Evolutionary conservation across 1,140 invertebrate genomes (phyloP).

Genomic region (Lordiphosa collinella): DNA sequence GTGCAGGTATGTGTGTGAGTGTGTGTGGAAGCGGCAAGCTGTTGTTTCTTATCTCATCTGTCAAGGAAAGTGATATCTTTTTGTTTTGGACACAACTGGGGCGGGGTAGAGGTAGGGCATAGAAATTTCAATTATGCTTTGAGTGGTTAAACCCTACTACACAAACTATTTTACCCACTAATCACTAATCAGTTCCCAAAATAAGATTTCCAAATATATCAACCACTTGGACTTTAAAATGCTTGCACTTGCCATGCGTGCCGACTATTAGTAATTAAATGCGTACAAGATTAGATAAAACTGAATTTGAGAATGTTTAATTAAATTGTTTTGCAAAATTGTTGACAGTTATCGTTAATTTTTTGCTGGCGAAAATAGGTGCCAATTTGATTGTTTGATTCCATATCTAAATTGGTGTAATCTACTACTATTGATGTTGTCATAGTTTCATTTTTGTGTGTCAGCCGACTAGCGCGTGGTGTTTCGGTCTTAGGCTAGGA

Average conservation of each 20-base stretch:
- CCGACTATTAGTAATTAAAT: neutral
- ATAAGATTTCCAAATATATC: too few species aligned
- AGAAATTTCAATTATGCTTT: too few species aligned
- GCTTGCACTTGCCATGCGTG: too few species aligned
- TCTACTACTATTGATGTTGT: slow-evolving; percentile 15
- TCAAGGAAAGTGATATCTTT: slow-evolving; percentile 45
- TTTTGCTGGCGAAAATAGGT: slow-evolving; percentile 1
- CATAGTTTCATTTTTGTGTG: slow-evolving; percentile 34
- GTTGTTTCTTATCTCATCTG: slow-evolving; percentile 38
- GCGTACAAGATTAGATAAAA: slow-evolving; percentile 49
- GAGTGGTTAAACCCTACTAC: too few species aligned
- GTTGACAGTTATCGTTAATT: slow-evolving; percentile 30
- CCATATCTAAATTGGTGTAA: slow-evolving; percentile 26
- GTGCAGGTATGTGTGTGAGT: slow-evolving; percentile 1
- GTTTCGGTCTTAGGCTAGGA: too few species aligned
- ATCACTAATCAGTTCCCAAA: too few species aligned
- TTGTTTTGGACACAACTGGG: neutral
- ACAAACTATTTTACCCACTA: too few species aligned
- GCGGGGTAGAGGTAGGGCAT: neutral
- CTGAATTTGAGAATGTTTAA: slow-evolving; percentile 34
- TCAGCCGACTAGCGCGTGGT: slow-evolving; percentile 18
- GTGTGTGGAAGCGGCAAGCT: slow-evolving; percentile 16
- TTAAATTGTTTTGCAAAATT: slow-evolving; percentile 52
- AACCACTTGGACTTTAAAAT: too few species aligned
- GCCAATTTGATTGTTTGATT: slow-evolving; percentile 11